Evolutionary conservation across 2,888 invertebrate genomes (phyloP).

Genomic region (Augochlorella aurata): DNA sequence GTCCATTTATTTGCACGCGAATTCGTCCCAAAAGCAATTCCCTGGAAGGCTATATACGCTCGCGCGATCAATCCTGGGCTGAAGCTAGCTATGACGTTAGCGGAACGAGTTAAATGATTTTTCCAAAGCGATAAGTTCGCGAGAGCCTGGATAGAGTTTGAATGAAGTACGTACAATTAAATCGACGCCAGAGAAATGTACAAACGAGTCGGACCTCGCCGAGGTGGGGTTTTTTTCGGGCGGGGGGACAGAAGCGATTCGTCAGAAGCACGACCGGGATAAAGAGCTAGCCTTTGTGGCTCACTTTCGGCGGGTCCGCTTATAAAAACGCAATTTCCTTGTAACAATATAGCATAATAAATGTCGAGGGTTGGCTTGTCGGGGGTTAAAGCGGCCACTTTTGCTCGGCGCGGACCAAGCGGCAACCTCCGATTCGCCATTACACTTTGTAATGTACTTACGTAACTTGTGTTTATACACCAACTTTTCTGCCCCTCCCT

Average conservation of each 20-base stretch:
- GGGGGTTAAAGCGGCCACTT: slow-evolving; percentile 72
- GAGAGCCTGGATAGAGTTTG: too few species aligned
- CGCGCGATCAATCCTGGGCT: too few species aligned
- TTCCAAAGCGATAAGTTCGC: too few species aligned
- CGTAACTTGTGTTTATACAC: slow-evolving; percentile 82
- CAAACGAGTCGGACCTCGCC: not conserved
- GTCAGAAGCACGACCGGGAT: slow-evolving; percentile 34
- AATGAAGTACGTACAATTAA: not conserved
- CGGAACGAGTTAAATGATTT: too few species aligned
- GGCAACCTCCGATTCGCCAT: slow-evolving; percentile 78
- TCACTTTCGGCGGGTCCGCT: slow-evolving; percentile 59
- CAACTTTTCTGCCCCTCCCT: slow-evolving; percentile 75
- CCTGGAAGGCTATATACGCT: too few species aligned
- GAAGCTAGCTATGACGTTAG: too few species aligned
- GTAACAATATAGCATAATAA: slow-evolving; percentile 81
- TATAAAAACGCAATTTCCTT: slow-evolving; percentile 81
- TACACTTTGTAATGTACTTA: slow-evolving; percentile 82
- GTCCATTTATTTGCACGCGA: not conserved
- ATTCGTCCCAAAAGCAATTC: not conserved
- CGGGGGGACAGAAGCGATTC: slow-evolving; percentile 11
- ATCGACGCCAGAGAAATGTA: not conserved
- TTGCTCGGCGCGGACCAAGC: slow-evolving; percentile 70
- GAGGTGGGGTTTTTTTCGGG: not conserved
- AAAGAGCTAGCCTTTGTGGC: slow-evolving; percentile 51
- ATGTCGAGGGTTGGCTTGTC: slow-evolving; percentile 73